A percentile compares a stretch with the other conserved stretches of the same genome.
phyloP scores from a whole-genome alignment of 2,888 invertebrate species.

The Dasypolia templi region DNA sequence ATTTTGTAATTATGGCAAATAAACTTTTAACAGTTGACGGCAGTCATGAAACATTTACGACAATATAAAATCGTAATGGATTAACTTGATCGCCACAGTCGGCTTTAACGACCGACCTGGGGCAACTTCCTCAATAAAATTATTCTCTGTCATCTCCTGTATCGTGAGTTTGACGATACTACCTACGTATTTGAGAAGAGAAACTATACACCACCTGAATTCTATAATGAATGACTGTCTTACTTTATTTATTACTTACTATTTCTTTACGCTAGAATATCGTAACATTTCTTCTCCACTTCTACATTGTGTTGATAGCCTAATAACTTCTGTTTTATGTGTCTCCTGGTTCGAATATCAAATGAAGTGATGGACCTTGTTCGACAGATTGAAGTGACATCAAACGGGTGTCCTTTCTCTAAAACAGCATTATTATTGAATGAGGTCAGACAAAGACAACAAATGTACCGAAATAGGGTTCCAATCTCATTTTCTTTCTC shows the following conservation, averaged over 20 bases:
- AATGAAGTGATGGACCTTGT: conserved; percentile 40
- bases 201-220: conserved; percentile 23
- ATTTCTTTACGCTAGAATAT: conserved; percentile 10
- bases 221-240: conserved; percentile 7
- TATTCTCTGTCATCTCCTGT: conserved; percentile 78
- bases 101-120: conserved; percentile 85
- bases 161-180: conserved; percentile 64
- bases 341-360: conserved; percentile 39
- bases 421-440: conserved; percentile 57
- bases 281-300: conserved; percentile 18
- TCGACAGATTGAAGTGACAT: conserved; percentile 34
- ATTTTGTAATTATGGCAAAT: conserved; percentile 77
- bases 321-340: conserved; percentile 33
- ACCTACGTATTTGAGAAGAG: conserved; percentile 47
- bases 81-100: conserved; percentile 85
- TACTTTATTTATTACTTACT: conserved; percentile 5
- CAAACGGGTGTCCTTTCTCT: conserved; percentile 49
- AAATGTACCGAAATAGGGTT: conserved; percentile 66
- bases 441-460: conserved; percentile 56
- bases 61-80: conserved; percentile 88
- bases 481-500: conserved; percentile 68
- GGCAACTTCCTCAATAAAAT: conserved; percentile 89
- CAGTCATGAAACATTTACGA: conserved; percentile 88
- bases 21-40: conserved; percentile 82
- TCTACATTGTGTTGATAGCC: conserved; percentile 44